phyloP scores from a whole-genome alignment of 2,797 vertebrate genomes.

The Percopsis omiscomaycus region DNA sequence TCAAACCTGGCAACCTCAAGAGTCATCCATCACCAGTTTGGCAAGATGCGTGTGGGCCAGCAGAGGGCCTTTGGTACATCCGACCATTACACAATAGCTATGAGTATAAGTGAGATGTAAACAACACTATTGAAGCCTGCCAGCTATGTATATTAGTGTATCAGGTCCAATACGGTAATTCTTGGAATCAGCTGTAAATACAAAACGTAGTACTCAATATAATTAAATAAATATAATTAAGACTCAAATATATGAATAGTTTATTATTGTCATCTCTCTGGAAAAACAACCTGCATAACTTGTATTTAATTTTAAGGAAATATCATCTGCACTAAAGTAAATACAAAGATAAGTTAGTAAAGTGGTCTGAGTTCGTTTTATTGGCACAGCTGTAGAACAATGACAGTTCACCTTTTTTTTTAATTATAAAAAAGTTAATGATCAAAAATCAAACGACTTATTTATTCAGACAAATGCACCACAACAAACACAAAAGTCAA shows the following conservation, averaged over 20 bases:
- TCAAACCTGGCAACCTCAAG: slow-evolving; percentile 59
- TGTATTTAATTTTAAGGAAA: too few species aligned
- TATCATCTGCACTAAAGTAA: background rate
- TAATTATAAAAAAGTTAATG: slow-evolving; percentile 56
- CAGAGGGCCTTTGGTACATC: slow-evolving; percentile 33
- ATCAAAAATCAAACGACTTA: slow-evolving; percentile 60
- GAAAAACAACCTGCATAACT: too few species aligned
- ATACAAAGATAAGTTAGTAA: background rate
- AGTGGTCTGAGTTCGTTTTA: slow-evolving; percentile 48
- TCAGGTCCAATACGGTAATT: background rate
- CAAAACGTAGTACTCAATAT: background rate
- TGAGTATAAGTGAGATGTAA: background rate
- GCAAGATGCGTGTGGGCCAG: slow-evolving; percentile 26
- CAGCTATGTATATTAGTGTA: too few species aligned
- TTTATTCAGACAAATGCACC: slow-evolving; percentile 52
- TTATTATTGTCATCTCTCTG: too few species aligned
- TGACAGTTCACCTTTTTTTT: slow-evolving; percentile 41
- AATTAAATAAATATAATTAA: background rate
- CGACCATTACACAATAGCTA: background rate
- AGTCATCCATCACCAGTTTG: slow-evolving; percentile 8
- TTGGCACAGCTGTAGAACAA: slow-evolving; percentile 51
- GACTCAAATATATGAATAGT: too few species aligned
- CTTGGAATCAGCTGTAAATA: background rate
- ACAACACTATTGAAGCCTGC: background rate
- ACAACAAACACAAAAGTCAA: slow-evolving; percentile 38